Base-by-base conservation (phyloP, 2,888 invertebrate species). In the Cryptocephalus primarius region DNA sequence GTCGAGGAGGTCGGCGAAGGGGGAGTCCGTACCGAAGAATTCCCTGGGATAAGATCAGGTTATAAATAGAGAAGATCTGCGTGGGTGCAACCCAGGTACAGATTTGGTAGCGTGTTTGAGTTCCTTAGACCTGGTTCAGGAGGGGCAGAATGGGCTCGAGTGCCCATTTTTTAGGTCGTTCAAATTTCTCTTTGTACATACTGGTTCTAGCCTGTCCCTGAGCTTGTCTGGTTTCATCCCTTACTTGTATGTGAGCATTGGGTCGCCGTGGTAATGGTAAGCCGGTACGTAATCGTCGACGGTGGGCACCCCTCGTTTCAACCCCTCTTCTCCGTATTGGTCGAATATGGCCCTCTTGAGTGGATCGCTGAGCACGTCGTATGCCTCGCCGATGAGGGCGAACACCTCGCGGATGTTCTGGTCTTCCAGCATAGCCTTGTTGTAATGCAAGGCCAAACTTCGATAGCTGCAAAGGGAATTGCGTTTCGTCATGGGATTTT, bases 271-370 rank as follows among this genome's bases (percentile, higher is more conserved):
- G 72, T 86, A 93, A 39, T 78, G 73, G 65, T 85, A 89, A 0
- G 87, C 83, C 46, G 80, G 78, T 55, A 85, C 79, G 65, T 77
- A 85, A 49, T 75, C 75, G 44, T 72, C 63, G 0, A 82, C 83
- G 2, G 83, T 77, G 4, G 85, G 82, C 0, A 90, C 79, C 0
- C 91, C 90, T 59, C 76, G 77, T 65, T 89, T 89, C 40, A 93
- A 72, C 0, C 90, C 91, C 60, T 85, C 85, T 68, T 91, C 91
- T 0, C 93, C 93, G 68, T 85, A 92, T 60, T 88, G 87, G 69
- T 93, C 91, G 71, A 85, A 94, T 11, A 91, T 79, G 10, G 88
- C 83, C 47, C 86, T 75, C 49, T 71, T 71, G 50, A 80, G 70
- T 39, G 83, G 78, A 66, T 85, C 74, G 1, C 79, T 77, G 31